Evolutionary conservation across 2,113 vertebrate species (phyloP), one percentile per base, ranked within the genome.

Genomic region (Oophaga pumilio): DNA sequence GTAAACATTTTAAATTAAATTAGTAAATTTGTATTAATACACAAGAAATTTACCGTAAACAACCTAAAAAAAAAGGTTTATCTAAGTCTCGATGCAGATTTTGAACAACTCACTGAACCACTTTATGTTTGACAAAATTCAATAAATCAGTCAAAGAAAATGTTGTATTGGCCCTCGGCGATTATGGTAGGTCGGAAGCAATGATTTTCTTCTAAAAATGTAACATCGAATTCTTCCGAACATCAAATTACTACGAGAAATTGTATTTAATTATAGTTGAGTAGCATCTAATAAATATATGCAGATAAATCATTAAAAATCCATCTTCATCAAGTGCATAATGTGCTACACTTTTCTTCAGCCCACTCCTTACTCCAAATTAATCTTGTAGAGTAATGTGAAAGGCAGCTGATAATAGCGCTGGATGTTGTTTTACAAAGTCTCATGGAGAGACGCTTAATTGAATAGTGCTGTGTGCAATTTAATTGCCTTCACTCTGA

Each of bases 391-490:
- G 57, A 85, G 84, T n/a, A 85, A 64, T 76, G 84, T 76, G 22
- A 76, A 76, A 76, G 56, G 84, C 68, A 52, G 73, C 64, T 20
- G 64, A 62, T 76, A 76, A 59, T 14, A 20, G 84, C 69, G 8
- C 7, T 76, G 68, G 57, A 50, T 85, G 33, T 11, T 62, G 69
- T 59, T 71, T 85, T 73, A 57, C 50, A n/a, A 85, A 50, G 57
- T 33, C 53, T 85, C 84, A 85, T 62, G 84, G 56, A 60, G 71
- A 73, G 84, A 50, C 24, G 18, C 8, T 76, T 85, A 85, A 85
- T 85, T 85, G 84, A 85, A 85, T 76, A 76, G 71, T 24, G 57
- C 84, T 85, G 84, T 76, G 84, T 85, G 84, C 73, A 76, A 76
- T 85, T 76, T 85, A 76, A 85, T 85, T 85, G 84, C 71, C 28